phyloP scores from a whole-genome alignment of 2,797 vertebrate species.

The Gymnothorax reevesii region DNA sequence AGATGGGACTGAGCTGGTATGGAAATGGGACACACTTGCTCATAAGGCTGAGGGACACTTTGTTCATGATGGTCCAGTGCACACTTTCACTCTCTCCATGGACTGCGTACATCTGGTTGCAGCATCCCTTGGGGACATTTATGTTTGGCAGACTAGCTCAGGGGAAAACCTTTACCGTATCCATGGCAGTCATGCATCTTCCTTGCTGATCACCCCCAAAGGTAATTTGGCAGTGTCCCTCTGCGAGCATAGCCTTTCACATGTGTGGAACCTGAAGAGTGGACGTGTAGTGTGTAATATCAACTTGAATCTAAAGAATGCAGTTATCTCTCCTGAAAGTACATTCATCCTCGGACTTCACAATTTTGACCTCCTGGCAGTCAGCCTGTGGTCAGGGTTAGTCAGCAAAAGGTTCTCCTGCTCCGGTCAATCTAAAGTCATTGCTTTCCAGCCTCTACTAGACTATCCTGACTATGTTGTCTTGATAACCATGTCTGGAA shows the following conservation, averaged over 20 bases:
- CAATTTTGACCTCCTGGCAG: slow-evolving; percentile 68
- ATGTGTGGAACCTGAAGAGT: slow-evolving; percentile 71
- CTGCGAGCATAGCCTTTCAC: slow-evolving; percentile 61
- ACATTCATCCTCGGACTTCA: slow-evolving; percentile 74
- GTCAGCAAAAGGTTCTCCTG: slow-evolving; percentile 71
- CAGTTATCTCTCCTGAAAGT: slow-evolving; percentile 71
- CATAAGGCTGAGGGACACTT: slow-evolving; percentile 57
- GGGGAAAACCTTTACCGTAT: slow-evolving; percentile 69
- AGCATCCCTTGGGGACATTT: slow-evolving; percentile 67
- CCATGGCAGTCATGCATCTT: slow-evolving; percentile 55
- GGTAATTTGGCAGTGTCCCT: slow-evolving; percentile 69
- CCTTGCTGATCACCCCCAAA: slow-evolving; percentile 75
- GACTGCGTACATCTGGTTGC: slow-evolving; percentile 64
- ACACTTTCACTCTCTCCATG: slow-evolving; percentile 63
- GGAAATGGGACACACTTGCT: slow-evolving; percentile 64
- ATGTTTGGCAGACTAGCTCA: slow-evolving; percentile 71
- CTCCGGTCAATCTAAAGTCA: slow-evolving; percentile 55
- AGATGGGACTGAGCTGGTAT: slow-evolving; percentile 70
- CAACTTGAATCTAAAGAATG: slow-evolving; percentile 58
- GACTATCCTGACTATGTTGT: slow-evolving; percentile 71
- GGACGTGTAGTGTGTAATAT: slow-evolving; percentile 72
- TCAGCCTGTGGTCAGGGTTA: slow-evolving; percentile 76
- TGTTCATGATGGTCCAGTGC: slow-evolving; percentile 65
- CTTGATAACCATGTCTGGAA: slow-evolving; percentile 64
- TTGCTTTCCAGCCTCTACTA: slow-evolving; percentile 68